These are phyloP conservation scores for Samia ricini DNA, from an alignment of 1,140 invertebrate genomes.

Conservation along the genomic window DNA sequence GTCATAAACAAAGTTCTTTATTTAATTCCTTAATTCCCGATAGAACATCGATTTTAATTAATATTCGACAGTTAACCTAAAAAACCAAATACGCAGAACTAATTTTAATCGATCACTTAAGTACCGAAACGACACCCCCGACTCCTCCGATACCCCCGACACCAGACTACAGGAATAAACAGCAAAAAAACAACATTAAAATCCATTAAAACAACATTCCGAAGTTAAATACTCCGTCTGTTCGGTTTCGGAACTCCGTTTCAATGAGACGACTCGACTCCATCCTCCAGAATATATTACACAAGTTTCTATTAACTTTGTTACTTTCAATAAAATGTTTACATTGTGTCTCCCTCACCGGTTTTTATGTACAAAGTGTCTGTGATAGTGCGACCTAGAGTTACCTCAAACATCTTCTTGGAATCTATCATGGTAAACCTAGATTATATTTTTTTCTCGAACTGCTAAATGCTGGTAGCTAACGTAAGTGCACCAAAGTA, in stretches of 20 bases:
- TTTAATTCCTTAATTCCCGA: neutral
- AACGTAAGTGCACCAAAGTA: too few species aligned
- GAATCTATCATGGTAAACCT: too few species aligned
- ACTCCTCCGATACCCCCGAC: too few species aligned
- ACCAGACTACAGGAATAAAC: neutral
- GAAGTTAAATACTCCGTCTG: neutral
- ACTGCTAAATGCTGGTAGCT: too few species aligned
- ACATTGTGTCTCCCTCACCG: constrained; percentile 9
- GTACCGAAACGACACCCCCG: neutral
- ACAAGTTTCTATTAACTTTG: constrained; percentile 17
- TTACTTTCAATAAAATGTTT: constrained; percentile 24
- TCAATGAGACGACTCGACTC: constrained; percentile 10
- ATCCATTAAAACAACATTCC: constrained; percentile 6
- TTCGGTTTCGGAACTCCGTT: neutral
- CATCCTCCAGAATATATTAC: constrained; percentile 21
- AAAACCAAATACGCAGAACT: neutral
- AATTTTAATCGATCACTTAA: neutral
- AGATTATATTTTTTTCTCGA: too few species aligned
- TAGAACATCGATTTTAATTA: neutral
- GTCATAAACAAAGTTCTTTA: too few species aligned
- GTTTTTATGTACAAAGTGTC: neutral
- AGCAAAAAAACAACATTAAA: constrained; percentile 5
- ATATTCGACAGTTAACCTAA: neutral
- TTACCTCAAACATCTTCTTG: too few species aligned
- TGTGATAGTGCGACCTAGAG: neutral